phyloP scores from a whole-genome alignment of 1,140 invertebrate species.

The Drosophila nikananu region DNA sequence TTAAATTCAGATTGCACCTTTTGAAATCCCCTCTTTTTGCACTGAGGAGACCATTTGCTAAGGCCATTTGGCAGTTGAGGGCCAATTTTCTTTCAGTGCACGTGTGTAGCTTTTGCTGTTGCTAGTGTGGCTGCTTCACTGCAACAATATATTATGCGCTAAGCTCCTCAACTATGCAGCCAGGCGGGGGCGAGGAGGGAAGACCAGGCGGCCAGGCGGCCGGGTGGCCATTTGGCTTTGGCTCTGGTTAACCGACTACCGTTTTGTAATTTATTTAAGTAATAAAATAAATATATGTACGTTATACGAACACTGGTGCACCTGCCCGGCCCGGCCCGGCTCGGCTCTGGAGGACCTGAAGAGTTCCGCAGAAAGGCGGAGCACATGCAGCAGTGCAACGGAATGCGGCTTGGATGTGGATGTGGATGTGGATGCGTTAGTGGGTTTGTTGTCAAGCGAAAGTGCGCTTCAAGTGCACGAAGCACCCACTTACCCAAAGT shows the following conservation, averaged over 20 bases:
- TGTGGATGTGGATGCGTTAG: constrained; percentile 24
- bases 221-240: constrained; percentile 71
- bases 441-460: constrained; percentile 65
- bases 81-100: constrained; percentile 12
- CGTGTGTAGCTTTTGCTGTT: constrained; percentile 6
- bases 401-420: constrained; percentile 11
- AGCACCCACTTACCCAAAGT: constrained; percentile 83
- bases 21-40: background rate
- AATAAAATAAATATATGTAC: constrained; percentile 81
- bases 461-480: constrained; percentile 75
- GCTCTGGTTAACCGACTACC: constrained; percentile 80
- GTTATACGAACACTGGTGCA: constrained; percentile 43
- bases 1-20: background rate
- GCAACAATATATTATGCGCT: constrained; percentile 76
- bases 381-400: constrained; percentile 11
- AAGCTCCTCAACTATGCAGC: constrained; percentile 68
- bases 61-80: background rate
- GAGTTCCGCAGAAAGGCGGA: constrained; percentile 14
- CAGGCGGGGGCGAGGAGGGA: constrained; percentile 5
- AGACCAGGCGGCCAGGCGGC: constrained; percentile 9
- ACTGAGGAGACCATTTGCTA: no score
- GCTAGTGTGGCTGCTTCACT: constrained; percentile 20
- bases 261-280: constrained; percentile 84
- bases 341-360: constrained; percentile 18
- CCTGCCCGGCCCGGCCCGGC: constrained; percentile 42